phyloP scores from a whole-genome alignment of 2,113 vertebrate genomes.

The Hirundichthys speculiger region DNA sequence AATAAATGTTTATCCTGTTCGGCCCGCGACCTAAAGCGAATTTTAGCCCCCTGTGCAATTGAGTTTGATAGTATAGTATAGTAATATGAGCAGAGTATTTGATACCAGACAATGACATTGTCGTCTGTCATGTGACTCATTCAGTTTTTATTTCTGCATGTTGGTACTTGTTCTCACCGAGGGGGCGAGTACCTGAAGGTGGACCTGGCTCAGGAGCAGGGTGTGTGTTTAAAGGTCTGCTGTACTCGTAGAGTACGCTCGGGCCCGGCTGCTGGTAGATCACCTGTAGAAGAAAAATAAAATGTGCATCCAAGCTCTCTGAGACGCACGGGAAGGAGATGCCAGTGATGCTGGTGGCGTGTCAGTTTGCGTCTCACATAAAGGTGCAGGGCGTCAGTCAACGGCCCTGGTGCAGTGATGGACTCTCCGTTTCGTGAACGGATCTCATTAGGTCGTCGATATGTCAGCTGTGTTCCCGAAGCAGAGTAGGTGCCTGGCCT shows the following conservation, averaged over 20 bases:
- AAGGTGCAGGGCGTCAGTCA: conserved; percentile 86
- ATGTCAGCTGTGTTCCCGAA: conserved; percentile 88
- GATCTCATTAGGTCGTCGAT: conserved; percentile 92
- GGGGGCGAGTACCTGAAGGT: conserved; percentile 40
- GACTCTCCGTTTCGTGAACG: conserved; percentile 91
- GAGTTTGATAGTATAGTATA: too few species aligned
- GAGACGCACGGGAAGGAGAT: too few species aligned
- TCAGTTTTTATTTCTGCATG: conserved; percentile 4
- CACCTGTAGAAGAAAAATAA: conserved; percentile 56
- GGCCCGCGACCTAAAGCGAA: too few species aligned
- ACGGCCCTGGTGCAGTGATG: conserved; percentile 88
- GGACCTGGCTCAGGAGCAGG: conserved; percentile 41
- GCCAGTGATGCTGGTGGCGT: background rate
- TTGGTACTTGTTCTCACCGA: conserved; percentile 55
- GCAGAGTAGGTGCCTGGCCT: conserved; percentile 87
- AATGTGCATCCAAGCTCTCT: background rate
- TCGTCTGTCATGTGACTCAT: conserved; percentile 4
- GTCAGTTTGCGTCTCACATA: conserved; percentile 63
- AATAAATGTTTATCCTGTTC: too few species aligned
- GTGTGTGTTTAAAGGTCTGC: conserved; percentile 45
- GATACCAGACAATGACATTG: too few species aligned
- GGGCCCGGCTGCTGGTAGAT: conserved; percentile 80
- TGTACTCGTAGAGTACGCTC: conserved; percentile 75
- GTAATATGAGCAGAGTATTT: too few species aligned
- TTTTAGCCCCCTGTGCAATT: too few species aligned